Evolutionary conservation across 2,888 invertebrate genomes (phyloP), one percentile per base, ranked within the genome.

Genomic region (Philhelius pedissequus): DNA sequence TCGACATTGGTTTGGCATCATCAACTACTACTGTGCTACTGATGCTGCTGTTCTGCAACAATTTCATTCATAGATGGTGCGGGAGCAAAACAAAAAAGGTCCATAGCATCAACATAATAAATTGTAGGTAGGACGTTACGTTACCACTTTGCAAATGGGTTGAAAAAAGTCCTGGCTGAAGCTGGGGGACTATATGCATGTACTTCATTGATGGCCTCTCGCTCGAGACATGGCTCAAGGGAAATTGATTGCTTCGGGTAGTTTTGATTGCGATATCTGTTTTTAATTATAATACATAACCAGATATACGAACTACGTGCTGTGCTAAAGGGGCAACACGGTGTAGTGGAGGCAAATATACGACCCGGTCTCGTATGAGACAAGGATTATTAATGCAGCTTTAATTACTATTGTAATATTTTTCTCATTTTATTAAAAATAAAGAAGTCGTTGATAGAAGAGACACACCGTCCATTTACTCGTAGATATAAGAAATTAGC

Each of bases 221-320:
- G 52, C 48, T 35, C 64, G 32, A 81, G 81, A 77, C 81, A 76
- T 73, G 73, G 76, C 76, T 73, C 54, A 40, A 48, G 76, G 73
- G 76, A 81, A 86, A 86, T 86, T 86, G 86, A 86, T 86, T 86
- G 86, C 81, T 81, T 86, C 81, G 64, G 81, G 81, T 86, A 86
- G 86, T 86, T 86, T 81, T 86, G 86, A 86, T 86, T 86, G 86
- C 86, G 86, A 86, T 86, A 86, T 86, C 86, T 86, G 86, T 86
- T 86, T 84, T 86, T 86, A 86, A 86, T 86, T 86, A 86, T 86
- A 86, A 81, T 81, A 81, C 86, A 80, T 80, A 80, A 74, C 48
- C 56, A 71, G 75, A 62, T 71, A 38, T 75, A 70, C 30, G 5
- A 32, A 3, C 4, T 20, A 35, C 32, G 54, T 56, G 20, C 30